Conservation (phyloP, 2,888 invertebrate species). For the Lamproptera curius region DNA sequence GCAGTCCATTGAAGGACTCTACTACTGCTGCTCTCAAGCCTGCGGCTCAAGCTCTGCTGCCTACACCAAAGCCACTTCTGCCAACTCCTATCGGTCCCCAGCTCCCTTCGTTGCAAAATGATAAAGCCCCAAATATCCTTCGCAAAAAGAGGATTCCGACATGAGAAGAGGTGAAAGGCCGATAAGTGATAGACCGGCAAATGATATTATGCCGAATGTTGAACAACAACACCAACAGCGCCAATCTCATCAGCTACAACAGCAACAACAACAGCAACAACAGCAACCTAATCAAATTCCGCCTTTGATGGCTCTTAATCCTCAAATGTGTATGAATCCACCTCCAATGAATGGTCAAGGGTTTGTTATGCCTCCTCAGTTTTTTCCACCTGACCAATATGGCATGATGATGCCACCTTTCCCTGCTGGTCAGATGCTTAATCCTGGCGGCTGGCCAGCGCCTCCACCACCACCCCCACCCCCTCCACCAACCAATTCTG, state of each 20-base stretch:
- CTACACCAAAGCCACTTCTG: constrained; percentile 43
- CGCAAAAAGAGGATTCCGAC: constrained; percentile 28
- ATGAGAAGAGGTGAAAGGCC: constrained; percentile 27
- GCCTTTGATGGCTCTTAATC: constrained; percentile 60
- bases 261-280: constrained; percentile 17
- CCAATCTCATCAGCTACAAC: constrained; percentile 21
- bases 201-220: constrained; percentile 32
- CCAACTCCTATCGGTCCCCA: constrained; percentile 56
- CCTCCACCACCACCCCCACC: constrained; percentile 63
- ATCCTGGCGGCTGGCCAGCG: constrained; percentile 51
- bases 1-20: constrained; percentile 62
- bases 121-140: constrained; percentile 35
- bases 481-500: constrained; percentile 46
- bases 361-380: constrained; percentile 62
- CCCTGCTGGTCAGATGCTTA: constrained; percentile 34
- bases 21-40: constrained; percentile 48
- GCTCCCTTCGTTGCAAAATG: constrained; percentile 38
- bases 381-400: constrained; percentile 61
- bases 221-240: constrained; percentile 31
- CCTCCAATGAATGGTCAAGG: constrained; percentile 52
- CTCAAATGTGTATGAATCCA: constrained; percentile 59
- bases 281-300: constrained; percentile 48
- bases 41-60: constrained; percentile 43
- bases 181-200: constrained; percentile 27
- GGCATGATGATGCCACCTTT: constrained; percentile 60